Conservation (phyloP, 1,140 invertebrate species). For the Pachypeltis micranthus region DNA sequence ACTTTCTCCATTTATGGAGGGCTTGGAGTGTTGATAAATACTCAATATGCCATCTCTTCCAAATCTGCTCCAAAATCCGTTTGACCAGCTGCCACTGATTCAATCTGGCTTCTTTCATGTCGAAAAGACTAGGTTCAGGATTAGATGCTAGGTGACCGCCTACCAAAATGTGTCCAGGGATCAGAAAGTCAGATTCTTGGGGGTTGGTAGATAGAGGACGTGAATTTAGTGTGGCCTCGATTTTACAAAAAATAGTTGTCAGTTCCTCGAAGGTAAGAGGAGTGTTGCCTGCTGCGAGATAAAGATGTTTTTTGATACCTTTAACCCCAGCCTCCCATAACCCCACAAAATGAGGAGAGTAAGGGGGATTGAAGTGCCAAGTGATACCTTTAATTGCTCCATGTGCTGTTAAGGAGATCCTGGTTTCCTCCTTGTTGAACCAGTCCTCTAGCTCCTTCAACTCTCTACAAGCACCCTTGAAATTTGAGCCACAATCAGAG, state of each 20-base stretch:
- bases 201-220: conserved; percentile 23
- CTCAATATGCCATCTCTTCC: conserved; percentile 29
- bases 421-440: conserved; percentile 25
- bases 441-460: conserved; percentile 24
- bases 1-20: conserved; percentile 27
- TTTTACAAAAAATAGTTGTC: conserved; percentile 22
- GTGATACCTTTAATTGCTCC: conserved; percentile 19
- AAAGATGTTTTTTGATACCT: background rate
- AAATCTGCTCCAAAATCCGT: conserved; percentile 28
- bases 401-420: background rate
- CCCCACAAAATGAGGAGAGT: conserved; percentile 28
- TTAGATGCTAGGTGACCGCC: conserved; percentile 21
- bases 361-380: conserved; percentile 31
- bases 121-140: conserved; percentile 17
- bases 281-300: background rate
- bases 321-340: conserved; percentile 30
- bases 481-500: conserved; percentile 35
- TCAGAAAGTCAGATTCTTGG: conserved; percentile 19
- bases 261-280: conserved; percentile 18
- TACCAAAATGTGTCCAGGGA: conserved; percentile 29
- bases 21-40: conserved; percentile 29
- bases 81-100: conserved; percentile 25
- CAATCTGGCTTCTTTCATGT: conserved; percentile 20
- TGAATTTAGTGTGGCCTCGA: conserved; percentile 26
- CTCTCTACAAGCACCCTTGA: conserved; percentile 31